Conservation (phyloP, 1,140 invertebrate genomes). For the Aphelinus certus region DNA sequence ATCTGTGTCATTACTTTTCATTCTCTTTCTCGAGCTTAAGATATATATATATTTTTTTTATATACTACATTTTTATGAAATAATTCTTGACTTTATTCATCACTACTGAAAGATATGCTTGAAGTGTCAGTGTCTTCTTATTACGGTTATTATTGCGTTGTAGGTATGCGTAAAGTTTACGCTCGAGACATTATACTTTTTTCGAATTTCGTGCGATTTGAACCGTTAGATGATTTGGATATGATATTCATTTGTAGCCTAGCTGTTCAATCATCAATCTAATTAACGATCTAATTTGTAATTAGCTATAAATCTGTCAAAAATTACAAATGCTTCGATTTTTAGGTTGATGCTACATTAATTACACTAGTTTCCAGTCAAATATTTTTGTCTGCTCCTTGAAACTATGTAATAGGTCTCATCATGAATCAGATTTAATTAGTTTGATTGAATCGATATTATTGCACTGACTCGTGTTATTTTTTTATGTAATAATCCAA, state of each 20-base stretch:
- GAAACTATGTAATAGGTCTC: no score
- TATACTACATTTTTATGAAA: neutral
- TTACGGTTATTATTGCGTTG: conserved; percentile 6
- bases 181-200: conserved; percentile 10
- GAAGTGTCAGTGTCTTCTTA: conserved; percentile 6
- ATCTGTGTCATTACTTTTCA: conserved; percentile 31
- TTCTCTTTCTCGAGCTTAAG: conserved; percentile 30
- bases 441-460: no score
- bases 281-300: conserved; percentile 34
- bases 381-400: neutral
- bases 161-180: neutral
- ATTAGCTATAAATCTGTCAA: conserved; percentile 21
- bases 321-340: conserved; percentile 15
- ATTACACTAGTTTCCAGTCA: conserved; percentile 13
- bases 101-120: conserved; percentile 27
- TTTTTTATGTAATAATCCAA: no score
- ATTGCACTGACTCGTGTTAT: no score
- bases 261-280: conserved; percentile 12
- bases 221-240: conserved; percentile 4
- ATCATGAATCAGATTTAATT: no score
- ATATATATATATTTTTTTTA: neutral
- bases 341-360: conserved; percentile 2
- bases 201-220: conserved; percentile 35
- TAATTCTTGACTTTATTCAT: conserved; percentile 6
- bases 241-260: conserved; percentile 1